These are phyloP conservation scores for Pseudomyrmex cubaensis DNA, from an alignment of 1,140 invertebrate genomes.

Conservation along the genomic window DNA sequence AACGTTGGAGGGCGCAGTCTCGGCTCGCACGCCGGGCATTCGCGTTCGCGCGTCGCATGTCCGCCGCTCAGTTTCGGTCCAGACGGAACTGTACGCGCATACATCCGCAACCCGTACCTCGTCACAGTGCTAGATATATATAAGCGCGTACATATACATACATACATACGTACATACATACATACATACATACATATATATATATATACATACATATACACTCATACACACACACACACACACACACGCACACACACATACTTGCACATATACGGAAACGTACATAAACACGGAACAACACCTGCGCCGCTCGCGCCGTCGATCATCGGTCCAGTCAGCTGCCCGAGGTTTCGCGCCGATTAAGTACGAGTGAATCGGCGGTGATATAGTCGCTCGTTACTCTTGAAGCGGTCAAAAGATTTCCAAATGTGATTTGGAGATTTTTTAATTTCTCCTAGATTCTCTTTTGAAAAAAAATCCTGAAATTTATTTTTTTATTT, in stretches of 20 bases:
- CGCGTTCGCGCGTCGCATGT: constrained; percentile 78
- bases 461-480: no score
- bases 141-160: background rate
- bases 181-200: background rate
- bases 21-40: constrained; percentile 79
- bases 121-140: constrained; percentile 47
- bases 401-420: background rate
- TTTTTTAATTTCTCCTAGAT: background rate
- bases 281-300: background rate
- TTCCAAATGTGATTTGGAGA: background rate
- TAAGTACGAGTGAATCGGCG: constrained; percentile 17
- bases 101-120: constrained; percentile 55
- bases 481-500: background rate
- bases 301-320: background rate
- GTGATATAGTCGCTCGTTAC: constrained; percentile 28
- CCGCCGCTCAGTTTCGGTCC: constrained; percentile 82
- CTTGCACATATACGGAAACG: background rate
- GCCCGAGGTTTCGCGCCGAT: constrained; percentile 38
- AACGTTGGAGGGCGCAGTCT: constrained; percentile 80
- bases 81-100: constrained; percentile 73
- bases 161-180: background rate
- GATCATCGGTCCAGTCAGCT: constrained; percentile 39
- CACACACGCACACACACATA: background rate
- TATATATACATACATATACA: background rate
- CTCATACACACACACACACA: background rate